Base-by-base conservation (phyloP, 1,140 invertebrate species). In the Bombus superbus region DNA sequence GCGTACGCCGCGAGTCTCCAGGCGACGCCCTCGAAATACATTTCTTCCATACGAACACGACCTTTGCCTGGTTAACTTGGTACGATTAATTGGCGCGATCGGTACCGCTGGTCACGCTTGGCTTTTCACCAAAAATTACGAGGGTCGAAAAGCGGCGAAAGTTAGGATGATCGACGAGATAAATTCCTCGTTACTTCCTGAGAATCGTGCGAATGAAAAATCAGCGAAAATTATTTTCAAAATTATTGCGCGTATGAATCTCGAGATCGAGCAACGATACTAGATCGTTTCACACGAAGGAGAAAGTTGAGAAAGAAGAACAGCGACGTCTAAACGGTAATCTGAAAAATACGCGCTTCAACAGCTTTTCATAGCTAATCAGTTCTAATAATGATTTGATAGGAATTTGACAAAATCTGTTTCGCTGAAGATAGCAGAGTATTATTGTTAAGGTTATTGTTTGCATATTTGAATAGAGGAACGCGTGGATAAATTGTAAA, bases 51-150 rank as follows among this genome's bases (percentile, higher is more conserved):
- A 53, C 5, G 47, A 53, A 53, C 22, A 53, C 59, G 59, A 62
- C 59, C 59, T 62, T 62, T 62, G 59, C 11, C 59, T 5, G 59
- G 28, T 13, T 62, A n/a, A n/a, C 28, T 62, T 62, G 28, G 28
- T n/a, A n/a, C n/a, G 59, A 62, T 62, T 62, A 62, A 62, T 62
- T 62, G 59, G 59, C 59, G 59, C n/a, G 59, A 66, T 66, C 64
- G 64, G 15, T 35, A 13, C 59, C 59, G n/a, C 5, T 66, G n/a
- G 64, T 32, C 32, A 66, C 64, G 64, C 2, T 32, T n/a, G 15
- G 15, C 13, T 66, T 68, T 35, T 18, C 32, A 8, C n/a, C n/a
- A 10, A 68, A 18, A 68, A 68, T 68, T 35, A 68, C 0, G 66
- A 68, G 32, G 32, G 32, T 35, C n/a, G 64, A 66, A 6, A 15